A percentile compares a stretch with the other conserved stretches of the same genome.
Evolutionary conservation across 2,113 vertebrate species (phyloP).

Genomic region (Clarias magur): DNA sequence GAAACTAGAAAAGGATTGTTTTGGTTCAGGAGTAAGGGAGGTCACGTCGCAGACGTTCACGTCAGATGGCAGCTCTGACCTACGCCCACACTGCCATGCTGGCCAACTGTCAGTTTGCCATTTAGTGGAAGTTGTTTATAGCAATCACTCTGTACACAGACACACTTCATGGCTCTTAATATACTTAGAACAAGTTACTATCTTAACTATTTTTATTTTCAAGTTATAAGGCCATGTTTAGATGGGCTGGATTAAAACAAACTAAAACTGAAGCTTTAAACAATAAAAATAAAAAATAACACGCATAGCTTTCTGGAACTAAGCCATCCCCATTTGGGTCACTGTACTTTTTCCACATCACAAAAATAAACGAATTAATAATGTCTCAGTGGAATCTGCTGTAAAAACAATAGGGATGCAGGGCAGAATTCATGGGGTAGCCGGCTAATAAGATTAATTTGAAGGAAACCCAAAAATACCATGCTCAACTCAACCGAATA

Average conservation of each 20-base stretch:
- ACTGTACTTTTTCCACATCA: background rate
- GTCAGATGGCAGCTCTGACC: slow-evolving; percentile 7
- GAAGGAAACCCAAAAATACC: background rate
- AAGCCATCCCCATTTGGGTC: background rate
- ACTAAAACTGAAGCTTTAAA: background rate
- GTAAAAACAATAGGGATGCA: background rate
- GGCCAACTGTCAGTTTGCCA: slow-evolving; percentile 24
- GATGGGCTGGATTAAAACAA: background rate
- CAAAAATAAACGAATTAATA: background rate
- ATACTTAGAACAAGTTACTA: background rate
- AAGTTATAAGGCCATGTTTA: background rate
- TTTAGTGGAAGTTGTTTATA: slow-evolving; percentile 34
- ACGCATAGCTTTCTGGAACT: background rate
- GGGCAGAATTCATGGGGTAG: background rate
- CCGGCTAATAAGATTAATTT: background rate
- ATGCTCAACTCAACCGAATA: background rate
- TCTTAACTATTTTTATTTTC: background rate
- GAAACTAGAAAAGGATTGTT: slow-evolving; percentile 28
- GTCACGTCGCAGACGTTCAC: slow-evolving; percentile 33
- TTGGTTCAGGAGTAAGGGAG: slow-evolving; percentile 21
- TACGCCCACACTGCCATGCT: background rate
- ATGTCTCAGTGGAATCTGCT: background rate
- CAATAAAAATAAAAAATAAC: background rate
- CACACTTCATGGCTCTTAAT: background rate
- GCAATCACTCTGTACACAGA: background rate